Percentiles rank a stretch among this genome's conserved stretches.
Evolutionary conservation across 2,113 vertebrate genomes (phyloP).

Genomic region (Ammodytes dubius): DNA sequence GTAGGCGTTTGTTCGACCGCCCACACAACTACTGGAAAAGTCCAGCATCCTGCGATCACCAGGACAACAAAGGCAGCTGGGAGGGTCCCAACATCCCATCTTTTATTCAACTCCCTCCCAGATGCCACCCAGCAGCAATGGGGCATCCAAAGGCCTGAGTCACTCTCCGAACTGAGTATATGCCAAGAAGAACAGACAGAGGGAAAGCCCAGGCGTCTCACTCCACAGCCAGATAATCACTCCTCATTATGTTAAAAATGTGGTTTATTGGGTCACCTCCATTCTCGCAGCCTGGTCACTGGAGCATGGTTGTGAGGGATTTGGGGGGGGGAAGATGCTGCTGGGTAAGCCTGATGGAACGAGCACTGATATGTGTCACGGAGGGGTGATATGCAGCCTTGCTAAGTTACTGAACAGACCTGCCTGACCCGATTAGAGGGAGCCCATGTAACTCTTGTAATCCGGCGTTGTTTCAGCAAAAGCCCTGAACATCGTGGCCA

Average conservation of each 20-base stretch:
- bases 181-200: conserved; percentile 53
- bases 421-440: conserved; percentile 57
- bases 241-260: conserved; percentile 50
- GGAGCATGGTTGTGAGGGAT: conserved; percentile 28
- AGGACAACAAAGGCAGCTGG: conserved; percentile 7
- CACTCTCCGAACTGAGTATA: conserved; percentile 49
- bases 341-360: conserved; percentile 38
- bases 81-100: conserved; percentile 11
- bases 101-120: conserved; percentile 14
- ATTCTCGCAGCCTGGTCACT: conserved; percentile 46
- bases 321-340: conserved; percentile 19
- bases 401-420: conserved; percentile 34
- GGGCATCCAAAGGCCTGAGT: conserved; percentile 57
- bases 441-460: conserved; percentile 53
- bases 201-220: conserved; percentile 61
- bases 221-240: conserved; percentile 48
- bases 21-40: conserved; percentile 2
- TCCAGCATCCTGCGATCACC: neutral
- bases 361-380: conserved; percentile 55
- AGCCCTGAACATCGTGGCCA: conserved; percentile 31
- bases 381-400: conserved; percentile 30
- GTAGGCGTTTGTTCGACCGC: conserved; percentile 4
- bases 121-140: conserved; percentile 34
- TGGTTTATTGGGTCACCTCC: conserved; percentile 63
- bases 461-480: conserved; percentile 21